Evolutionary conservation across 2,888 invertebrate species (phyloP), one percentile per base, ranked within the genome.

Genomic region (Altica lythri): DNA sequence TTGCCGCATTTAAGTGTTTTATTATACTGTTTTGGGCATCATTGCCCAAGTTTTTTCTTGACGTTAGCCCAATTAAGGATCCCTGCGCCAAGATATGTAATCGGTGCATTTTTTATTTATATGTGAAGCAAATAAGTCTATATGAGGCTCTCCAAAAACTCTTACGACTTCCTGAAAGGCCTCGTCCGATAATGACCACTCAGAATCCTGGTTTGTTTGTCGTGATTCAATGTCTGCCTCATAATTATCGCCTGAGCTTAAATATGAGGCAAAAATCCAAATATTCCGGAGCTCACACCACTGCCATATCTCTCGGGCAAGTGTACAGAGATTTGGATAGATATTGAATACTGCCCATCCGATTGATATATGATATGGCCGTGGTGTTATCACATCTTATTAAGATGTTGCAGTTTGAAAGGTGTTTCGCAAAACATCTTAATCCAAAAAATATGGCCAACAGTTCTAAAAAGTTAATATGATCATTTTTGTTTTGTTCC

Each of bases 281-380:
- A 57, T 44, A 42, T 60, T 60, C 3, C 60, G 38, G 10, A 25
- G 9, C 25, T 62, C 57, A 30, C 60, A 59, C 54, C 54, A 62
- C 10, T 50, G 34, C 60, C 60, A 60, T 12, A 62, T 60, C 6
- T 40, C 25, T 34, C 43, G 43, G 3, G 57, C 29, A 10, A 60
- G 25, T 8, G 19, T 9, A 18, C 22, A 32, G n/a, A 59, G 29
- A 5, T 47, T 18, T 9, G 38, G 43, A 27, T n/a, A n/a, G n/a
- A n/a, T 40, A 53, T 32, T 45, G 40, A 6, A 57, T 40, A 22
- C 60, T 53, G 2, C 60, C 60, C 58, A 60, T 60, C 9, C 50
- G 40, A 35, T 54, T 60, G 8, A 62, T 46, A 27, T 55, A 62
- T 5, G 58, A 45, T 4, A 58, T 51, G 4, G 62, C 62, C 6